These are phyloP conservation scores for Neotoma lepida DNA, from an alignment of 2,113 vertebrate species.

Conservation along the genomic window DNA sequence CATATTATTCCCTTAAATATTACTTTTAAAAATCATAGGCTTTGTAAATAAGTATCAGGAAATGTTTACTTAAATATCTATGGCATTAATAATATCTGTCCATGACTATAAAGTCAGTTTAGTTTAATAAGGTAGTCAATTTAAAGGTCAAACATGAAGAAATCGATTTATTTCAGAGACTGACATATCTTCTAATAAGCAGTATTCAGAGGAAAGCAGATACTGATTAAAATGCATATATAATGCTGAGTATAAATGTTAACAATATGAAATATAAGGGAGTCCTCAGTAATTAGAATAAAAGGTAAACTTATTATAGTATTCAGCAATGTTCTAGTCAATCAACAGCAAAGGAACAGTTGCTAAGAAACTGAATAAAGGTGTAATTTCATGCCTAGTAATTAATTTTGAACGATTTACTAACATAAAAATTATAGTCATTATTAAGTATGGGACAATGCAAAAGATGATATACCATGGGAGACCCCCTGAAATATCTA, in stretches of 20 bases:
- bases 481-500: conserved; percentile 43
- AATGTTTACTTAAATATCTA: conserved; percentile 30
- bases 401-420: conserved; percentile 30
- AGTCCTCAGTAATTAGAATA: background rate
- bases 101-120: conserved; percentile 36
- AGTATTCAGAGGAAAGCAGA: conserved; percentile 44
- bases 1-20: background rate
- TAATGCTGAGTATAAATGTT: background rate
- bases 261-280: conserved; percentile 32
- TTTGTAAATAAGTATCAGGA: conserved; percentile 13
- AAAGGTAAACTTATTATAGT: conserved; percentile 37
- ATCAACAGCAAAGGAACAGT: conserved; percentile 9
- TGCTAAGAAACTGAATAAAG: background rate
- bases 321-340: conserved; percentile 23
- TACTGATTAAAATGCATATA: conserved; percentile 43
- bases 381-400: conserved; percentile 16
- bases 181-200: conserved; percentile 38
- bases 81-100: background rate
- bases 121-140: conserved; percentile 22
- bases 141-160: conserved; percentile 30
- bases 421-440: conserved; percentile 35
- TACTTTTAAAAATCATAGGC: conserved; percentile 1
- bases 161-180: background rate
- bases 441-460: background rate
- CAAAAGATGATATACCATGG: background rate